These are phyloP conservation scores for Chloroceryle amazona DNA, from an alignment of 2,797 vertebrate genomes.

Conservation along the genomic window DNA sequence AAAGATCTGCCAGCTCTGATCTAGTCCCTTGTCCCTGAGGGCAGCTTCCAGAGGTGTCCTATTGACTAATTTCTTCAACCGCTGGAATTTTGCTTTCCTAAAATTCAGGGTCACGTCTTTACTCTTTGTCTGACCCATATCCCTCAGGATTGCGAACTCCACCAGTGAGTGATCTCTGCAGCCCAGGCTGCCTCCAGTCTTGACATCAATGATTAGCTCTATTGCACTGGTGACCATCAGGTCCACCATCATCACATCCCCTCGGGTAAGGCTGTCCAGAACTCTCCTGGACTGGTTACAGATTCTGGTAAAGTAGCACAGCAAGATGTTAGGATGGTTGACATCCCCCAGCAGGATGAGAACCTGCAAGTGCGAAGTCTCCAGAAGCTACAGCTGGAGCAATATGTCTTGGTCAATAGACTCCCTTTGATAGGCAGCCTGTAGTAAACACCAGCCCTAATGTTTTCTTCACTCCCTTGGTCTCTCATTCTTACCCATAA, in stretches of 20 bases:
- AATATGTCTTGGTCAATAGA: not conserved
- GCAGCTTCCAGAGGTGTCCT: not conserved
- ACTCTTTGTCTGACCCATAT: not conserved
- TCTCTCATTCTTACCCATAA: not conserved
- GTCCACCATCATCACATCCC: fast-evolving
- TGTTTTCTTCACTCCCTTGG: too few species aligned
- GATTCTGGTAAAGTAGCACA: too few species aligned
- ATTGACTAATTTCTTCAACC: not conserved
- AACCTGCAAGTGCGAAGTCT: fast-evolving
- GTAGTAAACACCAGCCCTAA: not conserved
- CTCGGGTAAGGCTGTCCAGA: not conserved
- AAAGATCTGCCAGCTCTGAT: not conserved
- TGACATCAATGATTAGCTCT: not conserved
- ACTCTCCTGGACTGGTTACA: not conserved
- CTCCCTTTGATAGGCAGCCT: too few species aligned
- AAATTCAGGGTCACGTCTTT: not conserved
- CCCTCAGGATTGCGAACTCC: not conserved
- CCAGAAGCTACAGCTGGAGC: not conserved
- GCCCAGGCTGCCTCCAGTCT: not conserved
- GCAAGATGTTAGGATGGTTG: not conserved
- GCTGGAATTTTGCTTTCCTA: not conserved
- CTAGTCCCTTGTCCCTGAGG: not conserved
- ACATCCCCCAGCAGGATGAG: not conserved
- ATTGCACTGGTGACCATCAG: not conserved
- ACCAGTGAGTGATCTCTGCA: not conserved